Conservation (phyloP, 2,113 vertebrate genomes). For the Ascaphus truei region DNA sequence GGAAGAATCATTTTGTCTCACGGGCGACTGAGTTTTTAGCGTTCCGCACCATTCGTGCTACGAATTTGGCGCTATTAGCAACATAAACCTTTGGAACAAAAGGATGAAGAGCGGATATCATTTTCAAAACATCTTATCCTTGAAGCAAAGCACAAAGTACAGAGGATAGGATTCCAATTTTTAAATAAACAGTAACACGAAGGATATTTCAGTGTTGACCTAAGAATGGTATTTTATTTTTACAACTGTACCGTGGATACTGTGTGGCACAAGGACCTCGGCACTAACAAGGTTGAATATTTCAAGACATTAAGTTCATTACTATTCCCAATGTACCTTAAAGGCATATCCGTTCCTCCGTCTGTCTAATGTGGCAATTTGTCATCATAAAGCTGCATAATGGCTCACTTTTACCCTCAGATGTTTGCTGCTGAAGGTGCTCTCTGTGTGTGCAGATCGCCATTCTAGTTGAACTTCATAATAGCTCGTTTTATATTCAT, state of each 20-base stretch:
- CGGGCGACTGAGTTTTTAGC: too few species aligned
- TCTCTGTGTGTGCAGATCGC: slow-evolving; percentile 1
- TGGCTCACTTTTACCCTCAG: background rate
- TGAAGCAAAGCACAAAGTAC: background rate
- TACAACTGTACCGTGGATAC: background rate
- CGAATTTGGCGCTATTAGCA: too few species aligned
- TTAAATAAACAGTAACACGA: background rate
- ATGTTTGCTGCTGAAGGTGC: slow-evolving; percentile 23
- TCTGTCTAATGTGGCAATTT: slow-evolving; percentile 19
- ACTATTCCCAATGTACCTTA: background rate
- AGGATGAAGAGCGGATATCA: background rate
- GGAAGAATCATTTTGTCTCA: too few species aligned
- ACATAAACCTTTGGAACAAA: background rate
- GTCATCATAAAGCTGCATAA: slow-evolving; percentile 22
- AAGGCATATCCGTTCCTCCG: background rate
- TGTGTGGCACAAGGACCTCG: background rate
- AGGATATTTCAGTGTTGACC: background rate
- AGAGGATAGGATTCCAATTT: background rate
- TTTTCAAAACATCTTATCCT: background rate
- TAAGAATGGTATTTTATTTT: background rate
- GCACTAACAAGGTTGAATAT: background rate
- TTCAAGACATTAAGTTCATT: background rate
- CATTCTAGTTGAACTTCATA: slow-evolving; percentile 7
- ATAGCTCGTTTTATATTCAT: background rate
- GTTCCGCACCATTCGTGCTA: too few species aligned